A percentile compares a stretch with the other conserved stretches of the same genome.
Conservation (phyloP, 2,113 vertebrate genomes). For the Gallinago paraguaiae region DNA sequence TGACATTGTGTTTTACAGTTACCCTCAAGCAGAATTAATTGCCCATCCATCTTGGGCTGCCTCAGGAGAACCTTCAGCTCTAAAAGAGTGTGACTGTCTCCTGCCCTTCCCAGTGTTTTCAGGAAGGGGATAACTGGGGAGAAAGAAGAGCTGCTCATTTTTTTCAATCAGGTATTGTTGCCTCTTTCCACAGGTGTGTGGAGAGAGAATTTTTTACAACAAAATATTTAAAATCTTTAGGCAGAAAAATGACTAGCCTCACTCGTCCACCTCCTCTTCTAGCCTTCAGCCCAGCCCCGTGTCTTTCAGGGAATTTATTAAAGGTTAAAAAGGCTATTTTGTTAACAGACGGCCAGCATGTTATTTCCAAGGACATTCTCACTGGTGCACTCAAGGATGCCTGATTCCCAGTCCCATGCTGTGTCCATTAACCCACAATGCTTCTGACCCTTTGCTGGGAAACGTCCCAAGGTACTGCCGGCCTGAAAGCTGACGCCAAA, state of each 20-base stretch:
- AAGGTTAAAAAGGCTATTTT: constrained; percentile 36
- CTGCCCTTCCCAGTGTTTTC: not conserved
- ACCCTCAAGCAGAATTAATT: not conserved
- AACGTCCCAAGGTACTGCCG: constrained; percentile 6
- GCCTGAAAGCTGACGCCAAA: constrained; percentile 48
- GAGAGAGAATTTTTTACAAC: not conserved
- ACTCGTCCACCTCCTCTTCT: not conserved
- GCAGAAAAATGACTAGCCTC: constrained; percentile 2
- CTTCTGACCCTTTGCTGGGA: constrained; percentile 50
- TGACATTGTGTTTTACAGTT: not conserved
- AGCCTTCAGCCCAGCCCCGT: not conserved
- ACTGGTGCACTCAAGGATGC: not conserved
- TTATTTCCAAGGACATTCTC: constrained; percentile 31
- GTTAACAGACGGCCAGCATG: constrained; percentile 8
- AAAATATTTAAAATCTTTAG: not conserved
- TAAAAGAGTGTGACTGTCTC: not conserved
- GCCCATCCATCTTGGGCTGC: not conserved
- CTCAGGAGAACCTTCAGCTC: not conserved
- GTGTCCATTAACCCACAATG: constrained; percentile 31
- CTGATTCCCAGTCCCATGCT: constrained; percentile 50
- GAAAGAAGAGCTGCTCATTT: not conserved
- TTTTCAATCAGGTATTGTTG: not conserved
- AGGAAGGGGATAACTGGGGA: not conserved
- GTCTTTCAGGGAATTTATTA: constrained; percentile 1
- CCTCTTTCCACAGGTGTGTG: not conserved